Conservation (phyloP, 2,797 vertebrate species). For the Echiichthys vipera region DNA sequence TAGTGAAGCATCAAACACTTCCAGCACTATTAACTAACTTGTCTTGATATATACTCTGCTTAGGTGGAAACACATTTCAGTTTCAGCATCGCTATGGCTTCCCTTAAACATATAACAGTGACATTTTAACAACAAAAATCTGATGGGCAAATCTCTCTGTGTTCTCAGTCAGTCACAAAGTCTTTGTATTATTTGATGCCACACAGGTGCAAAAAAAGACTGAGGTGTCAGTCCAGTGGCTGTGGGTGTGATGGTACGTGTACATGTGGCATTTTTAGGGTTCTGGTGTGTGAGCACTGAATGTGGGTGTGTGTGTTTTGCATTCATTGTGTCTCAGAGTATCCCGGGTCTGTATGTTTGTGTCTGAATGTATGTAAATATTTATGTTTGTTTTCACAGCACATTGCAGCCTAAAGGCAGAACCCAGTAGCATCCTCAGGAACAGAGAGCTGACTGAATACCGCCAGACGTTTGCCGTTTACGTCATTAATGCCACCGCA, state of each 20-base stretch:
- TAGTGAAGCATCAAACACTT: conserved; percentile 39
- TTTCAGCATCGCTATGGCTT: conserved; percentile 29
- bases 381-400: conserved; percentile 5
- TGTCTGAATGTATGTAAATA: conserved; percentile 14
- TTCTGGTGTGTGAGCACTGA: conserved; percentile 1
- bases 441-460: conserved; percentile 91
- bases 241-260: background rate
- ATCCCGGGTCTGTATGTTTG: background rate
- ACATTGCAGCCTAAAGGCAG: conserved; percentile 66
- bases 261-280: conserved; percentile 11
- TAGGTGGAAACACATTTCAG: conserved; percentile 32
- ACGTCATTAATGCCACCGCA: conserved; percentile 70
- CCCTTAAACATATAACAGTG: conserved; percentile 4
- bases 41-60: conserved; percentile 30
- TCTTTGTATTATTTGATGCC: conserved; percentile 29
- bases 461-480: conserved; percentile 83
- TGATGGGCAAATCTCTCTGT: conserved; percentile 8
- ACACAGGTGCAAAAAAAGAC: conserved; percentile 20
- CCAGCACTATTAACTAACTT: conserved; percentile 11
- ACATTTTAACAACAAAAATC: conserved; percentile 29
- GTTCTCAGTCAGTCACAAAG: conserved; percentile 25
- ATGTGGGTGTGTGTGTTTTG: conserved; percentile 1
- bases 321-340: conserved; percentile 8
- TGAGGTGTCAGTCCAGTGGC: conserved; percentile 12
- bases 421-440: conserved; percentile 80